These are phyloP conservation scores for Amiota mariae DNA, from an alignment of 2,888 invertebrate species.

Conservation along the genomic window DNA sequence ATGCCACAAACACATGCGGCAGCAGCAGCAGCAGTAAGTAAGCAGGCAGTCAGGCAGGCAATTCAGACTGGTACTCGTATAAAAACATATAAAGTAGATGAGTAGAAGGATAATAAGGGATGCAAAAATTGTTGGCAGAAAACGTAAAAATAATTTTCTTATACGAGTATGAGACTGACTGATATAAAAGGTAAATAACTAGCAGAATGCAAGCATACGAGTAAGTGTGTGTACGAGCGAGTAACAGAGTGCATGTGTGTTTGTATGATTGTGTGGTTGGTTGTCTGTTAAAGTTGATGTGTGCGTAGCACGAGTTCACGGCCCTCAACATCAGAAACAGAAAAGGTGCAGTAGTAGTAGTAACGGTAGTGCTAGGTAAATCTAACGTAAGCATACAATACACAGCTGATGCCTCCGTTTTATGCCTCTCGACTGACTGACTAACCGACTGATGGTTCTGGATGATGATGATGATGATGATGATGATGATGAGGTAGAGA, in stretches of 20 bases:
- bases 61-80: too few relatives aligned
- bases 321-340: background rate
- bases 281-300: slow-evolving; percentile 3
- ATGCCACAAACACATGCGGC: slow-evolving; percentile 37
- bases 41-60: background rate
- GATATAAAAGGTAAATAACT: slow-evolving; percentile 47
- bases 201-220: background rate
- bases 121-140: slow-evolving; percentile 35
- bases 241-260: background rate
- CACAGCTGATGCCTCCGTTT: slow-evolving; percentile 31
- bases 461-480: slow-evolving; percentile 25
- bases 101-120: slow-evolving; percentile 41
- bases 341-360: slow-evolving; percentile 1
- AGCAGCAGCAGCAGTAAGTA: slow-evolving; percentile 32
- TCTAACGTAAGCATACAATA: background rate
- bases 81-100: too few relatives aligned
- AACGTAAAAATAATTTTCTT: slow-evolving; percentile 22
- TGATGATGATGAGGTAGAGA: slow-evolving; percentile 1
- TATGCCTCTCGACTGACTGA: background rate
- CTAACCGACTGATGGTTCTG: too few relatives aligned
- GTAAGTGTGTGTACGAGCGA: background rate
- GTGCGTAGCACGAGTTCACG: slow-evolving; percentile 18
- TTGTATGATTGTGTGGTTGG: background rate
- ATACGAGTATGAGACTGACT: slow-evolving; percentile 41
- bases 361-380: too few relatives aligned